Percentiles rank a stretch among this genome's conserved stretches.
phyloP scores from a whole-genome alignment of 2,113 vertebrate species.

The Aramus guarauna region DNA sequence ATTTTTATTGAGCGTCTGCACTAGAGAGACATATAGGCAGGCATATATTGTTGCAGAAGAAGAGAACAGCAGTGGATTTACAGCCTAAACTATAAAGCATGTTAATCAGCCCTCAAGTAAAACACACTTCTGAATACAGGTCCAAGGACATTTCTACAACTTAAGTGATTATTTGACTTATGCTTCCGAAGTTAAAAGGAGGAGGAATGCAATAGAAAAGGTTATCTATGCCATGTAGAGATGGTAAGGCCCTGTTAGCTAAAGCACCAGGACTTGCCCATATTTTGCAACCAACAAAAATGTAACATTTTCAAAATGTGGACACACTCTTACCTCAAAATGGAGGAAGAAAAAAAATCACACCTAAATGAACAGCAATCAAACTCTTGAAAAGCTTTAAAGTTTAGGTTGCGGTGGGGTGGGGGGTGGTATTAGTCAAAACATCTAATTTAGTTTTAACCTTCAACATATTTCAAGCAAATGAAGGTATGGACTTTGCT shows the following conservation, averaged over 20 bases:
- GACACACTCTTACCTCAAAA: background rate
- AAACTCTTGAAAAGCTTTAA: background rate
- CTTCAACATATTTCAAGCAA: background rate
- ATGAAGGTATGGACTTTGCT: background rate
- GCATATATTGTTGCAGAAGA: background rate
- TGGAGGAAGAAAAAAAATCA: background rate
- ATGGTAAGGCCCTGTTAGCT: background rate
- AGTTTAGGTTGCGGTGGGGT: background rate
- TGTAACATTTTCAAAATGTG: background rate
- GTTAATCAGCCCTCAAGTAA: background rate
- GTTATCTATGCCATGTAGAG: background rate
- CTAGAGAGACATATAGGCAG: background rate
- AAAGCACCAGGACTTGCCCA: background rate
- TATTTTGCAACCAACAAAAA: background rate
- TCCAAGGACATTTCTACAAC: background rate
- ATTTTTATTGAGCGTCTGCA: background rate
- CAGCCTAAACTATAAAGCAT: background rate
- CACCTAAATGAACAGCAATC: background rate
- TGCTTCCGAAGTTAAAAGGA: background rate
- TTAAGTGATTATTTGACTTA: background rate
- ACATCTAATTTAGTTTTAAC: background rate
- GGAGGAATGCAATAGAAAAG: background rate
- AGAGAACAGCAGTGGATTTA: background rate
- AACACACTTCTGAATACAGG: background rate
- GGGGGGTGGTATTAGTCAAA: background rate